These are phyloP conservation scores for Cyclophora punctaria DNA, from an alignment of 2,888 invertebrate species.

Conservation along the genomic window DNA sequence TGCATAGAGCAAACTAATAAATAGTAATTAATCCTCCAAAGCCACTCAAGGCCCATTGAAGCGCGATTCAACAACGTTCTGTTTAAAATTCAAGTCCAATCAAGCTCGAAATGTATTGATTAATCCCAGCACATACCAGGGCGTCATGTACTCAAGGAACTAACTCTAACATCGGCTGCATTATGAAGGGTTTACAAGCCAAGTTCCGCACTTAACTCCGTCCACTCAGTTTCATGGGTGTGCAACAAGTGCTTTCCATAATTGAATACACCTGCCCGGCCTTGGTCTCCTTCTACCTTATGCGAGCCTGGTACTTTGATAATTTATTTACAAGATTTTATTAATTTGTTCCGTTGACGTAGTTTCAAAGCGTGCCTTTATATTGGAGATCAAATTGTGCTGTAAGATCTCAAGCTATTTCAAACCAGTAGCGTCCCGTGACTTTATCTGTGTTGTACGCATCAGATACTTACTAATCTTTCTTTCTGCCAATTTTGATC, in stretches of 20 bases:
- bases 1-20: background rate
- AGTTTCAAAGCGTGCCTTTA: too few species aligned
- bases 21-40: background rate
- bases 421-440: too few species aligned
- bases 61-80: background rate
- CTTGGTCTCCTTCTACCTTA: constrained; percentile 24
- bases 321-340: constrained; percentile 17
- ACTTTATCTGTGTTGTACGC: too few species aligned
- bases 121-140: constrained; percentile 28
- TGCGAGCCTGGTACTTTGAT: constrained; percentile 28
- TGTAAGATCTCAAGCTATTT: too few species aligned
- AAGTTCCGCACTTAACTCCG: constrained; percentile 47
- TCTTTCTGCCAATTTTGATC: too few species aligned
- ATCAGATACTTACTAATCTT: too few species aligned
- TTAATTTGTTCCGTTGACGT: too few species aligned
- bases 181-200: constrained; percentile 49
- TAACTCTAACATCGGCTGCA: constrained; percentile 39
- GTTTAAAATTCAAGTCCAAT: constrained; percentile 6
- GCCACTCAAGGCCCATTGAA: background rate
- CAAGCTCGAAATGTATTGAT: constrained; percentile 21
- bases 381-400: too few species aligned
- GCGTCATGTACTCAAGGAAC: constrained; percentile 35
- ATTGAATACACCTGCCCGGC: constrained; percentile 44
- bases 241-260: constrained; percentile 56
- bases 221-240: constrained; percentile 41